Evolutionary conservation across 1,140 invertebrate species (phyloP), one percentile per base, ranked within the genome.

Genomic region (Lineus longissimus): DNA sequence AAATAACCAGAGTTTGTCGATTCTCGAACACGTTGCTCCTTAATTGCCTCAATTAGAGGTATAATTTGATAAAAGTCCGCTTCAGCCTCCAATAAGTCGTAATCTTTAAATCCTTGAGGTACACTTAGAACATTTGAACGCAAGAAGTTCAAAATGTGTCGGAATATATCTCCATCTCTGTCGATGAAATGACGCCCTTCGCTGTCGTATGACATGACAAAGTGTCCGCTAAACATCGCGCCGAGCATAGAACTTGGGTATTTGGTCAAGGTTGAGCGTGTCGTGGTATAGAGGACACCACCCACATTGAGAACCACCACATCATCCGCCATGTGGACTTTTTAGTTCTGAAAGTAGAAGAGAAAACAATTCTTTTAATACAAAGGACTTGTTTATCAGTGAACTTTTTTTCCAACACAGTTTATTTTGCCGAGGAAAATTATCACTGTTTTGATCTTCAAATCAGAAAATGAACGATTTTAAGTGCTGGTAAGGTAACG

Each of bases 11-110:
- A 51, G 15, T 30, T 33, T 7, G 17, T 17, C 11, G 23, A 15
- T 59, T 64, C 64, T 15, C 54, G 40, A 25, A 30, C 57, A 4
- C 45, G 55, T 9, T 64, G 47, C 30, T 67, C 60, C 43, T 62
- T 89, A 64, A 93, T 75, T 71, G 91, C 88, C 66, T 78, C 73
- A 30, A 82, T 73, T 36, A 84, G 65, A 4, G 81, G 89, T 62
- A 87, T 85, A 63, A 97, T 90, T 73, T 97, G 93, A 76, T 95
- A 97, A 81, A 91, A 97, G 70, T 88, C 85, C 0, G 93, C 94
- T 81, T 97, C 95, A 73, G 94, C 91, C 7, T 93, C 77, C 17
- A 97, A 84, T 27, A 97, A 84, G 74, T 97, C 93, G 51, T 93
- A 79, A 75, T 96, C 91, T 25, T 86, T 83, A 79, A 96, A 97